A percentile compares a stretch with the other conserved stretches of the same genome.
Conservation (phyloP, 2,888 invertebrate species). For the Amblyjoppa fuscipennis region DNA sequence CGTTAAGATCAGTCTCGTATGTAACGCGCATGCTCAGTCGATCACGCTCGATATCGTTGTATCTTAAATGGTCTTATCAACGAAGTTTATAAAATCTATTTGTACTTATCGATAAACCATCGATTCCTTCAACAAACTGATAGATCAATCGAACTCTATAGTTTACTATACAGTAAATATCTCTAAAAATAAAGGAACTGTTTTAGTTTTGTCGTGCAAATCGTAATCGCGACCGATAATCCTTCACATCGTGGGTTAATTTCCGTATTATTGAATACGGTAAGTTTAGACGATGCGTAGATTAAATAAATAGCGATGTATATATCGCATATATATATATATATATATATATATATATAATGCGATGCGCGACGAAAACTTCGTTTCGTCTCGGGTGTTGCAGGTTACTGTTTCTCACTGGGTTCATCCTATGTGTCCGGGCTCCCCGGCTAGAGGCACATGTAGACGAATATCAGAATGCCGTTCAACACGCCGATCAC, state of each 20-base stretch:
- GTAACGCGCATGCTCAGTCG: no score
- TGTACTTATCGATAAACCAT: slow-evolving; percentile 51
- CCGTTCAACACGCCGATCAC: slow-evolving; percentile 78
- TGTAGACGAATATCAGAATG: slow-evolving; percentile 77
- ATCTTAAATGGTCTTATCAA: slow-evolving; percentile 38
- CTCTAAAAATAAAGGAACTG: slow-evolving; percentile 37
- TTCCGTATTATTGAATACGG: slow-evolving; percentile 28
- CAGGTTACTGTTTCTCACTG: slow-evolving; percentile 18
- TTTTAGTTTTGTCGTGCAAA: neutral
- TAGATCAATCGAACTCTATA: slow-evolving; percentile 13
- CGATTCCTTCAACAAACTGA: slow-evolving; percentile 17
- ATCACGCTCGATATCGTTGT: neutral
- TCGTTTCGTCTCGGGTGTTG: slow-evolving; percentile 34
- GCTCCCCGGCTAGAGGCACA: slow-evolving; percentile 73
- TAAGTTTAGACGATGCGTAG: no score
- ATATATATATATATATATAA: slow-evolving; percentile 24
- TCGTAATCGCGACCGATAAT: slow-evolving; percentile 16
- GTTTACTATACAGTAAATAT: neutral
- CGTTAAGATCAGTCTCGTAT: no score
- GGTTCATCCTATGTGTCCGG: neutral
- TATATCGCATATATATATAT: neutral
- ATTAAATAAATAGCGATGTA: neutral
- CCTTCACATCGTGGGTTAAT: neutral
- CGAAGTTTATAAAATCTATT: slow-evolving; percentile 57
- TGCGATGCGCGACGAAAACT: slow-evolving; percentile 24